These are phyloP conservation scores for Pogona vitticeps DNA, from an alignment of 2,113 vertebrate species.

Conservation along the genomic window DNA sequence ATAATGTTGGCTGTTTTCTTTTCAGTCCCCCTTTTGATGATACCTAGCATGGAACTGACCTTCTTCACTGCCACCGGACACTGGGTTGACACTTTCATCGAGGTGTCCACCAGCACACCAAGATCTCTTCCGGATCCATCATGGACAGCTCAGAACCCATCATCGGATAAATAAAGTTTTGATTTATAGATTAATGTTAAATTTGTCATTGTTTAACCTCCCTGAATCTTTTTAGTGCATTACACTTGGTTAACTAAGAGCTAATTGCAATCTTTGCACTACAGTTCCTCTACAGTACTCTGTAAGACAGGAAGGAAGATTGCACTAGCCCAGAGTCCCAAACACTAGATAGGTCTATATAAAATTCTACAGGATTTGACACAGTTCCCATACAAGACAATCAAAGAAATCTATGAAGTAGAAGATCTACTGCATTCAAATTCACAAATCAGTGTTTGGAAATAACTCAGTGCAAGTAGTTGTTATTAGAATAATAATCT, in stretches of 20 bases:
- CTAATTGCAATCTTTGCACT: constrained; percentile 53
- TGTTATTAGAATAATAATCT: no score
- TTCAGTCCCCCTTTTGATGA: no score
- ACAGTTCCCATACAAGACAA: not conserved
- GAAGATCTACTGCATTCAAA: not conserved
- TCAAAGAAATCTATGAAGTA: not conserved
- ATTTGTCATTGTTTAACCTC: constrained; percentile 57
- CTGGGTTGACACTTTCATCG: no score
- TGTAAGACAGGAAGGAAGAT: constrained; percentile 35
- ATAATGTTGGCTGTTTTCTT: no score
- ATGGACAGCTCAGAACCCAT: no score
- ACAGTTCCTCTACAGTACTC: constrained; percentile 35
- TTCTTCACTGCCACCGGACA: no score
- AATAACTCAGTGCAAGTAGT: not conserved
- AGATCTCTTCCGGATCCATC: no score
- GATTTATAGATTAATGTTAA: constrained; percentile 61
- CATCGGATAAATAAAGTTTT: no score
- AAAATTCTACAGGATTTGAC: not conserved
- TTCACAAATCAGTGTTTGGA: not conserved
- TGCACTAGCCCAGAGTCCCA: constrained; percentile 35
- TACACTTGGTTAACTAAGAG: constrained; percentile 43
- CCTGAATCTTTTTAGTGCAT: constrained; percentile 51
- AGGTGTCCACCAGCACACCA: no score
- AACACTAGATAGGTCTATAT: not conserved
- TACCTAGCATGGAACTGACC: no score